Base-by-base conservation (phyloP, 1,140 invertebrate species). In the Lordiphosa clarofinis region DNA sequence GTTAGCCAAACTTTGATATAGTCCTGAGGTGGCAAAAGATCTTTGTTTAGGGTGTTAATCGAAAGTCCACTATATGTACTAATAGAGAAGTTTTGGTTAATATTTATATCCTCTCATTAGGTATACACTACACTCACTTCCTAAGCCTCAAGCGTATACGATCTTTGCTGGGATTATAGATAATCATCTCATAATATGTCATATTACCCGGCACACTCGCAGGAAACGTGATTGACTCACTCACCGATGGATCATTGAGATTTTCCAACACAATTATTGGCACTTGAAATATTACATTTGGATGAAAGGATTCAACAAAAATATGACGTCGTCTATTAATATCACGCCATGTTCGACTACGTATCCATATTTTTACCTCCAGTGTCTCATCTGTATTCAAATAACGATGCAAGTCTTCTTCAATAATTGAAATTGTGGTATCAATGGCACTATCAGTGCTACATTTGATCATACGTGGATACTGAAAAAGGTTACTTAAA, bases 231-330 rank as follows among this genome's bases (percentile, higher is more conserved):
- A 88, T 46, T 0, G 33, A 5, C 1, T 82, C 61, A 8, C 62
- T 50, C 1, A 79, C 13, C 2, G 31, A 58, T 0, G 73, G 48
- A 0, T 15, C 33, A 0, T 10, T 31, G 1, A 57, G 13, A 1
- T 47, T 40, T 3, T 50, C 13, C 13, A 78, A 1, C 0, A 84
- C 70, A 35, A 88, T 66, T 0, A 87, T 88, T 12, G 86, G 86
- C 28, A 88, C 71, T 67, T 88, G 61, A n/a, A 87, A 84, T 6
- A 57, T 84, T 4, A 88, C 76, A 15, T 86, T 84, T 0, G 86
- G 86, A 57, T 88, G 86, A 36, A 57, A 69, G 4, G 58, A 66
- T 24, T 84, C 56, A 2, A 88, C 37, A 8, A 59, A 65, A 13
- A 88, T 66, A 36, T 73, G 60, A 10, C 86, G 75, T 0, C 57